Percentiles rank a stretch among this genome's conserved stretches.
Evolutionary conservation across 2,888 invertebrate species (phyloP).

Genomic region (Silvanus unidentatus): DNA sequence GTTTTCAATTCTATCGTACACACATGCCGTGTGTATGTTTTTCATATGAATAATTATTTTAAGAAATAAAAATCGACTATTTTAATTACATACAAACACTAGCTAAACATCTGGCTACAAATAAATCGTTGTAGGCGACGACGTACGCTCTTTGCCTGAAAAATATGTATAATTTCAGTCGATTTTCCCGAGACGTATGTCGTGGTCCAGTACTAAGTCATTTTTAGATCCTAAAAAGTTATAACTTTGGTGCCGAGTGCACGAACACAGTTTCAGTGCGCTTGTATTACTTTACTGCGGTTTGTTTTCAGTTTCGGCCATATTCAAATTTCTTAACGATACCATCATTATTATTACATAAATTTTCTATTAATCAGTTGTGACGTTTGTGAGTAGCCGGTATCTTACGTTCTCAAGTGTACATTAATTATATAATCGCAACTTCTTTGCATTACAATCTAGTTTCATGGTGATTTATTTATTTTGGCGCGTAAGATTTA

Average conservation of each 20-base stretch:
- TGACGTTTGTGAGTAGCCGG: too few species aligned
- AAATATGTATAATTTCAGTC: not conserved
- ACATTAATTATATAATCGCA: too few species aligned
- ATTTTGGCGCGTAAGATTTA: constrained; percentile 4
- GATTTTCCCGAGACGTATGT: not conserved
- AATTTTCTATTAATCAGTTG: too few species aligned
- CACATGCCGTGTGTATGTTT: constrained; percentile 13
- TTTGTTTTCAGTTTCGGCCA: constrained; percentile 19
- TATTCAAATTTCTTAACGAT: constrained; percentile 14
- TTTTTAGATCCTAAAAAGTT: not conserved
- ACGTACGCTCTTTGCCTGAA: constrained; percentile 4
- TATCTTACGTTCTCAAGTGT: too few species aligned
- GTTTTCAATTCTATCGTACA: not conserved
- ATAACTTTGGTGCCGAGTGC: constrained; percentile 24
- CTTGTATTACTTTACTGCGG: constrained; percentile 19
- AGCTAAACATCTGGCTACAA: not conserved
- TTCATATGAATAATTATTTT: constrained; percentile 32
- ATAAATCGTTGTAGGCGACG: not conserved
- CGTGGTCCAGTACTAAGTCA: too few species aligned
- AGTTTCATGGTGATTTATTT: constrained; percentile 3
- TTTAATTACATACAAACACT: constrained; percentile 12
- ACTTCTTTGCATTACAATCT: constrained; percentile 1
- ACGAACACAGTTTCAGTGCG: constrained; percentile 24
- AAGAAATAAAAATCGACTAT: constrained; percentile 28
- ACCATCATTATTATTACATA: constrained; percentile 2